Base-by-base conservation (phyloP, 2,797 vertebrate genomes). In the Anolis apletophallus region DNA sequence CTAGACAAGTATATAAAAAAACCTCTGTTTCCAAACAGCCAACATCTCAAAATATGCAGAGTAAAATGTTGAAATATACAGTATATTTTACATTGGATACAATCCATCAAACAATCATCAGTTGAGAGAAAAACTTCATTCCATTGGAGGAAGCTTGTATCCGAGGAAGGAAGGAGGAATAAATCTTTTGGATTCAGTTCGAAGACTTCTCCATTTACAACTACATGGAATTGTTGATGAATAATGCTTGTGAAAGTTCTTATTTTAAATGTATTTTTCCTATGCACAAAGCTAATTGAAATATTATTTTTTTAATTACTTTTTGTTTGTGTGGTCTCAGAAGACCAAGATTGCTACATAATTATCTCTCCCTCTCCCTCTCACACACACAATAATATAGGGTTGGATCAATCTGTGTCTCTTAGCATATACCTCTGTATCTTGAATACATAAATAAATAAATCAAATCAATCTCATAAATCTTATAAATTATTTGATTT, bases 311-410 rank as follows among this genome's bases (percentile, higher is more conserved):
- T 29, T n/a, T 52, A 46, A 57, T 55, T 34, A 72, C 19, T 26
- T 6, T 75, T 67, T 55, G 16, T 67, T 67, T 73, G 46, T 46
- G 19, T 36, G 32, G 16, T 73, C 10, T 75, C 59, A 55, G 59
- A n/a, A 36, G 75, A 64, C 34, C 34, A 75, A 61, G 85, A 68
- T 19, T 29, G 2, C 52, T 57, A 81, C 81, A 81, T 76, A 72
- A 86, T 79, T 40, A 40, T 40, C 40, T 40, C 40, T 40, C 40
- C n/a, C n/a, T 40, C 7, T 46, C 46, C 4, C 46, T 5, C 46
- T 5, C 3, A 46, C 46, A 46, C 46, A 46, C 46, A 46, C 46
- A 46, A 46, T 46, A 46, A 4, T 46, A 46, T 46, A 8, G 46
- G 7, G 3, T 46, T 46, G 46, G 46, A 46, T 46, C 46, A 46